A percentile compares a stretch with the other conserved stretches of the same genome.
Conservation (phyloP, 2,888 invertebrate genomes). For the Corythucha ciliata region DNA sequence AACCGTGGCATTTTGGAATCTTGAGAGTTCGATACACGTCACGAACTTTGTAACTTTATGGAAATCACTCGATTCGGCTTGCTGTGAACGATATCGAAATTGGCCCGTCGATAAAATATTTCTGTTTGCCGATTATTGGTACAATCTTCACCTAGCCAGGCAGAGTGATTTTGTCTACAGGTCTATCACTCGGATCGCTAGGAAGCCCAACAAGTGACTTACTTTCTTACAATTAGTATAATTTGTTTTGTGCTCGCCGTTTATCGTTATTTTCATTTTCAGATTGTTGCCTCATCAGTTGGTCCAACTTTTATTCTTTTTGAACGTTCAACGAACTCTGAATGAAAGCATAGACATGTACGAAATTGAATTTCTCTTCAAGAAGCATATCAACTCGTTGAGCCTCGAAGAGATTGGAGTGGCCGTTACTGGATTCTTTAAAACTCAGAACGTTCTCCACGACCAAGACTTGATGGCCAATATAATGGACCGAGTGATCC, state of each 20-base stretch:
- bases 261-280: conserved; percentile 12
- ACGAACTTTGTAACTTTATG: conserved; percentile 56
- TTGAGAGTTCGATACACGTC: conserved; percentile 45
- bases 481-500: conserved; percentile 47
- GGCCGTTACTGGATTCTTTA: conserved; percentile 67
- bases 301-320: conserved; percentile 57
- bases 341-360: conserved; percentile 48
- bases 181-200: conserved; percentile 48
- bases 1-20: conserved; percentile 47
- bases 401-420: conserved; percentile 58
- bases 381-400: conserved; percentile 48
- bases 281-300: conserved; percentile 52
- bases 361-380: conserved; percentile 53
- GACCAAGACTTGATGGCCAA: conserved; percentile 45
- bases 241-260: background rate
- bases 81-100: conserved; percentile 43
- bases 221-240: no score
- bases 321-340: conserved; percentile 51
- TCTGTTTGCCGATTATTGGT: conserved; percentile 55
- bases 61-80: conserved; percentile 58
- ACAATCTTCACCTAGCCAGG: conserved; percentile 48
- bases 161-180: conserved; percentile 49
- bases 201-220: conserved; percentile 44
- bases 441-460: conserved; percentile 56
- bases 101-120: conserved; percentile 51